These are phyloP conservation scores for Heliconius melpomene DNA, from an alignment of 1,140 invertebrate genomes.

Conservation along the genomic window DNA sequence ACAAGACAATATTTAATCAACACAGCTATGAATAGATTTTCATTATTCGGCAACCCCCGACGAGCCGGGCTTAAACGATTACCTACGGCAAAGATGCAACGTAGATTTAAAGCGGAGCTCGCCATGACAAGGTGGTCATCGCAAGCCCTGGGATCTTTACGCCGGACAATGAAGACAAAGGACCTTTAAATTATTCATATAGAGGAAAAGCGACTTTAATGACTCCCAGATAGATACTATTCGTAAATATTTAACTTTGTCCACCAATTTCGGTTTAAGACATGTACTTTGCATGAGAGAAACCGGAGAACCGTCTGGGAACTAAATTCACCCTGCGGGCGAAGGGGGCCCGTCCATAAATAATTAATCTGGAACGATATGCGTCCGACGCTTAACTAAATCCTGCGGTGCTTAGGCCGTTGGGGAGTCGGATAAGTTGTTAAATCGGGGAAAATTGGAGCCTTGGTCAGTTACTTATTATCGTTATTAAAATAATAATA, in stretches of 20 bases:
- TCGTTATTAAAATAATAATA: not conserved
- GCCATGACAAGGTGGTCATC: constrained; percentile 79
- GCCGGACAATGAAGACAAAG: constrained; percentile 75
- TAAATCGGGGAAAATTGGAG: constrained; percentile 6
- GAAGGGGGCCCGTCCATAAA: constrained; percentile 67
- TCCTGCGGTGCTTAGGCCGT: constrained; percentile 60
- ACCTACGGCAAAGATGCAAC: constrained; percentile 72
- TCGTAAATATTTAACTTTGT: constrained; percentile 73
- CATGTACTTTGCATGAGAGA: constrained; percentile 75
- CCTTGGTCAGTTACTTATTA: not conserved
- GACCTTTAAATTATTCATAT: constrained; percentile 74
- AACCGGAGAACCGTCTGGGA: constrained; percentile 72
- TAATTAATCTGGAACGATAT: constrained; percentile 78
- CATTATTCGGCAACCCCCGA: constrained; percentile 62
- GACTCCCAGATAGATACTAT: constrained; percentile 57
- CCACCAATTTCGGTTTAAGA: constrained; percentile 73
- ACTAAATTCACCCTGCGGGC: constrained; percentile 67
- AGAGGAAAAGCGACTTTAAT: constrained; percentile 74
- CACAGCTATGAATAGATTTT: constrained; percentile 63
- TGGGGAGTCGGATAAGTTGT: constrained; percentile 40
- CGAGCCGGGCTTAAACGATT: constrained; percentile 70
- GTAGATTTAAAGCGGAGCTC: constrained; percentile 70
- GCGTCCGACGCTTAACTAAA: constrained; percentile 71
- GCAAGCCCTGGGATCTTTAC: constrained; percentile 69
- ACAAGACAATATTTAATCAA: constrained; percentile 43